phyloP scores from a whole-genome alignment of 1,140 invertebrate species.

The Laupala kohalensis region DNA sequence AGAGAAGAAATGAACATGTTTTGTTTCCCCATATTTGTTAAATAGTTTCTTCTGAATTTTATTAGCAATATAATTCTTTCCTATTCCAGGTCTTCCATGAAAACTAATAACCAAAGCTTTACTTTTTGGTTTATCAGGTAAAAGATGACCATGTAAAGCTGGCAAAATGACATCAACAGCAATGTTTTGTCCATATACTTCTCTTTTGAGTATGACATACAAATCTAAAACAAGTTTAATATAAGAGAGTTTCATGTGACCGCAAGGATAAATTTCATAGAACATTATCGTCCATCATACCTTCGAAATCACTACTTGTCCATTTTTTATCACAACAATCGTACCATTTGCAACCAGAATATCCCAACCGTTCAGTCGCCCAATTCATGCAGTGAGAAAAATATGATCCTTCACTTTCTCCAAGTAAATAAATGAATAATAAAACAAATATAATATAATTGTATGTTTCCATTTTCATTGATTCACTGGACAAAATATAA shows the following conservation, averaged over 20 bases:
- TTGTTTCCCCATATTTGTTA: neutral
- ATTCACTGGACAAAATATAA: no score
- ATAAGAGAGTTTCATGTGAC: neutral
- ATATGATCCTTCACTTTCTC: no score
- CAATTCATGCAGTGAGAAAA: no score
- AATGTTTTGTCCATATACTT: neutral
- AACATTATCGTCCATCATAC: neutral
- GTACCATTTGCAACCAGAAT: no score
- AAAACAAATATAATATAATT: no score
- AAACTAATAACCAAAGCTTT: neutral
- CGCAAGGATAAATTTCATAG: neutral
- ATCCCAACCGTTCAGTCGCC: no score
- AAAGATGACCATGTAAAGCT: neutral
- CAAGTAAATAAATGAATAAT: no score
- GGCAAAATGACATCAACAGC: neutral
- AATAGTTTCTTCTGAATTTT: neutral
- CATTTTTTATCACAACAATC: neutral
- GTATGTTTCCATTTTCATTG: no score
- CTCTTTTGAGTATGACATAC: neutral
- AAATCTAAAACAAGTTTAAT: neutral
- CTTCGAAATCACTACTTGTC: neutral
- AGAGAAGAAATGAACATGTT: neutral
- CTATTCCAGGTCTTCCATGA: neutral
- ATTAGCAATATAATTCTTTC: neutral
- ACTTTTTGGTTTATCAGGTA: neutral